Evolutionary conservation across 2,888 invertebrate genomes (phyloP).

Genomic region (Amaurobius ferox): DNA sequence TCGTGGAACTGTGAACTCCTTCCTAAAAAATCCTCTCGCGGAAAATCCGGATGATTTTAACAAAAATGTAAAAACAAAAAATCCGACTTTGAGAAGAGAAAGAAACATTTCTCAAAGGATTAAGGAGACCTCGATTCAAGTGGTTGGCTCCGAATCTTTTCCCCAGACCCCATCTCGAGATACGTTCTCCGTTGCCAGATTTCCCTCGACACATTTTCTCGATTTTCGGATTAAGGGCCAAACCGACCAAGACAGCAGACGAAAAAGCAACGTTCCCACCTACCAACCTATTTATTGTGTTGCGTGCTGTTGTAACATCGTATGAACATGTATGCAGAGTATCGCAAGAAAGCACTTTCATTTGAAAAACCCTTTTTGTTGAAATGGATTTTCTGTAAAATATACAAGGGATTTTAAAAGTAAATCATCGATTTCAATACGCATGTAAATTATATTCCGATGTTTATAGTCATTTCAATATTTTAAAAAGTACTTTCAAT

Average conservation of each 20-base stretch:
- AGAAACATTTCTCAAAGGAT: conserved; percentile 15
- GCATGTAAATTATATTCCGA: no score
- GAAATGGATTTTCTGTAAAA: no score
- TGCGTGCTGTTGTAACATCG: no score
- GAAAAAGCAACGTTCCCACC: no score
- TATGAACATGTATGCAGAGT: no score
- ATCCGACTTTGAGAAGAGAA: not conserved
- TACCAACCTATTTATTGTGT: not conserved
- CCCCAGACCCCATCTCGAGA: not conserved
- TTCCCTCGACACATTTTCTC: not conserved
- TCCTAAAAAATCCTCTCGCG: not conserved
- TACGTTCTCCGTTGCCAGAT: not conserved
- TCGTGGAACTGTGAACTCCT: no score
- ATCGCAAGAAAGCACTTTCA: no score
- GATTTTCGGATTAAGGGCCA: not conserved
- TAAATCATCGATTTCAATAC: no score
- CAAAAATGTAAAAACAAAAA: conserved; percentile 6
- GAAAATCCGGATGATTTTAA: conserved; percentile 1
- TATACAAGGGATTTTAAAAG: no score
- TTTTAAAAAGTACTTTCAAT: no score
- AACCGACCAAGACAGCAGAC: not conserved
- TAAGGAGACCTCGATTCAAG: conserved; percentile 25
- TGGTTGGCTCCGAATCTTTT: conserved; percentile 11
- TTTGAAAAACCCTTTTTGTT: no score
- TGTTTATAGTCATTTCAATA: no score